Evolutionary conservation across 92 coral and sea anemone genomes (phyloP).

Genomic region (Zoanthus sociatus): DNA sequence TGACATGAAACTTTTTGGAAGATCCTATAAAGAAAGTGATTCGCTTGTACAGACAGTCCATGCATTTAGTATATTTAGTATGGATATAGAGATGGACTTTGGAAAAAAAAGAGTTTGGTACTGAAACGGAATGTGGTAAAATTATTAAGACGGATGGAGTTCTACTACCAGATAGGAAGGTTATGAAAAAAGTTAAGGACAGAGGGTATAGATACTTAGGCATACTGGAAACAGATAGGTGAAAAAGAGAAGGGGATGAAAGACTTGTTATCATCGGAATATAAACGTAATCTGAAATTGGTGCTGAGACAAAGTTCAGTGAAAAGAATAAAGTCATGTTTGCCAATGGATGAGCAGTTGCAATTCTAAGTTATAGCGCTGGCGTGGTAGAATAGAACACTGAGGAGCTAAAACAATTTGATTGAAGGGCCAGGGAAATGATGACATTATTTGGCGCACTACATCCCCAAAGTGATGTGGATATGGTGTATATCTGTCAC

Average conservation of each 20-base stretch:
- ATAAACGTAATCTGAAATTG: neutral
- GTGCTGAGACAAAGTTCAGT: neutral
- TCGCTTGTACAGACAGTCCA: neutral
- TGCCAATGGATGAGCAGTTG: conserved; percentile 29
- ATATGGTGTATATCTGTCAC: conserved; percentile 31
- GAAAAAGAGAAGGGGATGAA: no score
- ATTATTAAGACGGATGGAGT: neutral
- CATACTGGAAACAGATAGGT: no score
- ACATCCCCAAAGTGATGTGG: conserved; percentile 35
- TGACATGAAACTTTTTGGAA: conserved; percentile 37
- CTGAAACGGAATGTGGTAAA: conserved; percentile 21
- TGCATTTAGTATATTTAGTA: no score
- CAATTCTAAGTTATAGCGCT: neutral
- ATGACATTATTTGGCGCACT: neutral
- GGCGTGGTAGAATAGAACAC: no score
- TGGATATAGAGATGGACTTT: neutral
- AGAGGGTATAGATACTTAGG: neutral
- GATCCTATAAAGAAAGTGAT: conserved; percentile 10
- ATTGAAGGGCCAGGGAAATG: conserved; percentile 34
- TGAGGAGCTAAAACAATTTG: conserved; percentile 20
- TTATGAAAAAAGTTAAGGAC: neutral
- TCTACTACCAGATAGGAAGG: no score
- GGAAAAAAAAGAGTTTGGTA: conserved; percentile 27
- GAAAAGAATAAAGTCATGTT: no score
- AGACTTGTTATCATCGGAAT: neutral